phyloP scores from a whole-genome alignment of 2,113 vertebrate species.

The Clarias batrachus region DNA sequence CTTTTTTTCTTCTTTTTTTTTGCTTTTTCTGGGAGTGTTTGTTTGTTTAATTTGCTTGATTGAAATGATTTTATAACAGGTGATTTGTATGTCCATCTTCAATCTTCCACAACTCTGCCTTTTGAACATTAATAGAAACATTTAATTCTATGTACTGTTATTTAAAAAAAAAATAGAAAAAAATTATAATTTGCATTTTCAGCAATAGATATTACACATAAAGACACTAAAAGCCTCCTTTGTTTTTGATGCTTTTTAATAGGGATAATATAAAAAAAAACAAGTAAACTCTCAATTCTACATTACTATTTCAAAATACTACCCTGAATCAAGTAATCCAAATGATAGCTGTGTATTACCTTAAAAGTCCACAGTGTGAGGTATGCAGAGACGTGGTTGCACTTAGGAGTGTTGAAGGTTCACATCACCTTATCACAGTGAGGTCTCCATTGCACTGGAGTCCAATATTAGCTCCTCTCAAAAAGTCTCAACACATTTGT shows the following conservation, averaged over 20 bases:
- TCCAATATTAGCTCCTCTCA: constrained; percentile 32
- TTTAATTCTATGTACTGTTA: not conserved
- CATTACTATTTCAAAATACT: not conserved
- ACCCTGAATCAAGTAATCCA: not conserved
- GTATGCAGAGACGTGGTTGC: constrained; percentile 6
- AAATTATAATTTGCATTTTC: not conserved
- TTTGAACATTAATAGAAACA: not conserved
- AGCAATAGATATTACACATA: not conserved
- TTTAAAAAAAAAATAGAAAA: not conserved
- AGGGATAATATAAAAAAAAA: not conserved
- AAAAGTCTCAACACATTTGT: constrained; percentile 32
- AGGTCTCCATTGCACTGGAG: constrained; percentile 2
- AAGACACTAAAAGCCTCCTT: not conserved
- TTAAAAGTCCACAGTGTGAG: constrained; percentile 18
- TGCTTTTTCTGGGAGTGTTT: no score
- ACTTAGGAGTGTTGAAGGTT: constrained; percentile 29
- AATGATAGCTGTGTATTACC: constrained; percentile 1
- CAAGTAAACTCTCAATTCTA: not conserved
- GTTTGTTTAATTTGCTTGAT: not conserved
- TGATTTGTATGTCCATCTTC: not conserved
- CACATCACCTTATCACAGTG: constrained; percentile 39
- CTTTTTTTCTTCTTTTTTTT: no score
- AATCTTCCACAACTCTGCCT: not conserved
- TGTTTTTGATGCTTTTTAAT: not conserved
- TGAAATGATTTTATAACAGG: not conserved